A percentile compares a stretch with the other conserved stretches of the same genome.
phyloP scores from a whole-genome alignment of 2,888 invertebrate genomes.

The Therioaphis trifolii region DNA sequence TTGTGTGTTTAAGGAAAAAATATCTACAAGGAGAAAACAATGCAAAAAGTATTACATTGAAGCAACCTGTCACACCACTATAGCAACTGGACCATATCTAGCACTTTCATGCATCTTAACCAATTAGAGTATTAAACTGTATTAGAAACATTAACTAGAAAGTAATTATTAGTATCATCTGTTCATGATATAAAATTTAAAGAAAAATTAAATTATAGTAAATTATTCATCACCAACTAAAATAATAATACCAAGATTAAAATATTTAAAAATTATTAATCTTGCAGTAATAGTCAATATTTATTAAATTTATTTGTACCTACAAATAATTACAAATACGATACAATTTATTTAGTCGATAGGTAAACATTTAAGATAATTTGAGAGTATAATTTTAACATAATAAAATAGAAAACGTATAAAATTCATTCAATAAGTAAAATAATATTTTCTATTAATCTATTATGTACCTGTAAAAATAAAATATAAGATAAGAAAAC shows the following conservation, averaged over 20 bases:
- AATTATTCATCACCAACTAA: background rate
- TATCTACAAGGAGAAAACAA: constrained; percentile 40
- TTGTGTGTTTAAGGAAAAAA: background rate
- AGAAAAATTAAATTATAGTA: constrained; percentile 1
- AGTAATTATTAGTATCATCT: constrained; percentile 23
- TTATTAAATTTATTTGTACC: background rate
- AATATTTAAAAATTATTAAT: background rate
- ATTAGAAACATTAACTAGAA: constrained; percentile 21
- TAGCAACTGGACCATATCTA: constrained; percentile 55
- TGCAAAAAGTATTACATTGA: constrained; percentile 33
- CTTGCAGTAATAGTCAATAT: background rate
- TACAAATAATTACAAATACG: background rate
- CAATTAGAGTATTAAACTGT: constrained; percentile 30
- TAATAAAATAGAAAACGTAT: too few species aligned
- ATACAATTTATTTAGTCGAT: too few species aligned
- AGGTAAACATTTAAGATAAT: too few species aligned
- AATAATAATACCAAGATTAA: background rate
- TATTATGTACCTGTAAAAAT: too few species aligned
- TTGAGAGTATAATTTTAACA: too few species aligned
- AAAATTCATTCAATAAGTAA: too few species aligned
- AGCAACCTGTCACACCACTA: constrained; percentile 24
- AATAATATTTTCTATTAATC: too few species aligned
- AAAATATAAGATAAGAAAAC: too few species aligned
- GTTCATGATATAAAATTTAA: background rate
- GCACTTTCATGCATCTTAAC: constrained; percentile 26